A percentile compares a stretch with the other conserved stretches of the same genome.
Conservation (phyloP, 2,888 invertebrate species). For the Heterodera filipjevi region DNA sequence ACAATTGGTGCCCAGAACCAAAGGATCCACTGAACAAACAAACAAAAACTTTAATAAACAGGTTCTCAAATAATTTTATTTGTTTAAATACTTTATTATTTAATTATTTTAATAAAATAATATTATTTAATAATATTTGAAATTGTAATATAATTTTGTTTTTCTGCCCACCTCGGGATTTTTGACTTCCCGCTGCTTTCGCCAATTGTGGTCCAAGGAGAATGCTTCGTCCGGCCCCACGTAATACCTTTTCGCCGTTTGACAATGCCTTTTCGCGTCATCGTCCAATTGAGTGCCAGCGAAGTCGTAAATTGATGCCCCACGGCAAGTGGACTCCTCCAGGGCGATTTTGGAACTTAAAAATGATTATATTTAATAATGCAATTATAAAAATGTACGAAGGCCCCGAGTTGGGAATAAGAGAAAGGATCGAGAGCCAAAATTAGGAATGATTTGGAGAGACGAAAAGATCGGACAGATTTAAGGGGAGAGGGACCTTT, state of each 20-base stretch:
- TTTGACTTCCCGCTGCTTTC: conserved; percentile 33
- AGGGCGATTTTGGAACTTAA: conserved; percentile 40
- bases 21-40: conserved; percentile 35
- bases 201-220: conserved; percentile 36
- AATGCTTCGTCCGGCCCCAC: conserved; percentile 40
- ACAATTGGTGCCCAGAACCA: conserved; percentile 43
- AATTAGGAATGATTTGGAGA: no score
- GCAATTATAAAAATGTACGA: neutral
- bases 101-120: neutral
- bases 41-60: neutral
- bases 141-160: neutral
- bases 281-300: conserved; percentile 38
- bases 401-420: no score
- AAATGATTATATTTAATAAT: neutral
- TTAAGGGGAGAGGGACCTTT: no score
- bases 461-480: no score
- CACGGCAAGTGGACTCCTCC: conserved; percentile 40
- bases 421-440: no score
- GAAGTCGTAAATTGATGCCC: conserved; percentile 38
- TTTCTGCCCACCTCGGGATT: conserved; percentile 34
- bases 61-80: neutral
- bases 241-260: conserved; percentile 39
- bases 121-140: neutral
- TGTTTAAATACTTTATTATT: neutral
- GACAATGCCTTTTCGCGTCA: conserved; percentile 40